Base-by-base conservation (phyloP, 2,888 invertebrate species). In the Flexamia atlantica region DNA sequence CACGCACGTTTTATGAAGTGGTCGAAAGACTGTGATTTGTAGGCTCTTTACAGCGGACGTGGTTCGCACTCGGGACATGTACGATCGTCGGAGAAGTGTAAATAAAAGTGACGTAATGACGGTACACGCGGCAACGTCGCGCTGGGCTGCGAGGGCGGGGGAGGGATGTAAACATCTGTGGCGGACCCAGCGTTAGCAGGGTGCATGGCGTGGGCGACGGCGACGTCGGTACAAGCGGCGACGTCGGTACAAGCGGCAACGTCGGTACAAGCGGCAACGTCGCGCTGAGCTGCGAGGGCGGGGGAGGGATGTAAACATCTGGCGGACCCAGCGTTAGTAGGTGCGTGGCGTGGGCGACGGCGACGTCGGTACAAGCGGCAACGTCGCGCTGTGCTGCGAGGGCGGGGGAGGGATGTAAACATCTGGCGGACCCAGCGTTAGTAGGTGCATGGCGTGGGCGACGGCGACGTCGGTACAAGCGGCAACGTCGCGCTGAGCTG, bases 391-490 rank as follows among this genome's bases (percentile, higher is more conserved):
- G n/a, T n/a, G n/a, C n/a, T n/a, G n/a, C n/a, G 28, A n/a, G 28
- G 30, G 28, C 14, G 30, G 64, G 64, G 64, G 30, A 17, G 30
- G 64, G 64, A 17, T 64, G 64, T 64, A 64, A 64, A 64, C 64
- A 64, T 64, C 64, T 64, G 64, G 64, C 64, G 25, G 64, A 20
- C 64, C 20, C 64, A 64, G 64, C 64, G 14, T 64, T 64, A 64
- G 64, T 64, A 64, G 64, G 64, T 64, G 64, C 64, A 64, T 64
- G 64, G 64, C 64, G 64, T 30, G 64, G 64, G 28, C 64, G 64
- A 28, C 64, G 60, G 23, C 60, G 60, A 25, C 23, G 60, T 20
- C 60, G 60, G 53, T 7, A 53, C 10, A 53, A 53, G 53, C n/a
- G 53, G 53, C 53, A 53, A 53, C 53, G 20, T 53, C 53, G 53